Base-by-base conservation (phyloP, 2,888 invertebrate species). In the Drosophila lutescens region DNA sequence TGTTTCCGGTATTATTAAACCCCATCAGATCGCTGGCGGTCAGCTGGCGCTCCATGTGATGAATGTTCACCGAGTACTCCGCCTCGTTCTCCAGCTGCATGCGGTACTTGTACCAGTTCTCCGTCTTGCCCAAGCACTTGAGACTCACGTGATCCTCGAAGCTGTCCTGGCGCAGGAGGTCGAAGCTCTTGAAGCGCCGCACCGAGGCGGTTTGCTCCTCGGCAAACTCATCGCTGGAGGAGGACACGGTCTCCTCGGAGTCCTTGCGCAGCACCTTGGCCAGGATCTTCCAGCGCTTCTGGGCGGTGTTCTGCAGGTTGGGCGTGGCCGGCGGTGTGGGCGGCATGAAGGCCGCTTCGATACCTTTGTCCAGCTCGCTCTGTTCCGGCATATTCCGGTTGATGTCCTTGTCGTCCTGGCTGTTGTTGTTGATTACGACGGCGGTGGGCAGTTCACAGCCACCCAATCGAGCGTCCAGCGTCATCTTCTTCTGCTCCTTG, bases 1-100 rank as follows among this genome's bases (percentile, higher is more conserved):
- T 94, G 91, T 96, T 96, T 47, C 96, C 96, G 1, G 96, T 96
- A 84, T 96, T 96, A 88, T 96, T 96, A 92, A 96, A 96, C n/a
- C 96, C 96, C 93, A 95, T 95, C 50, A 96, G 92, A 82, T 96
- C 95, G 84, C 93, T 94, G 17, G 95, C 95, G 1, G 95, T 95
- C 85, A 95, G 94, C 43, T 93, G 94, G 60, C 94, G 93, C 65
- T 93, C 93, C 77, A 94, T 94, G 36, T 94, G 94, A 15, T 94
- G 94, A 40, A 95, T 93, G 71, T 94, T 93, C 3, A 95, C 93
- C 26, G 90, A 93, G 84, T 93, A 94, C 59, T 93, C 92, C 34
- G 55, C 15, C 17, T 85, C 88, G 41, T 88, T 88, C 66, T 93
- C 92, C 68, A 94, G 85, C 51, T 89, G 84, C 74, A 94, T 93